Conservation (phyloP, 1,140 invertebrate species). For the Caerostris extrusa region DNA sequence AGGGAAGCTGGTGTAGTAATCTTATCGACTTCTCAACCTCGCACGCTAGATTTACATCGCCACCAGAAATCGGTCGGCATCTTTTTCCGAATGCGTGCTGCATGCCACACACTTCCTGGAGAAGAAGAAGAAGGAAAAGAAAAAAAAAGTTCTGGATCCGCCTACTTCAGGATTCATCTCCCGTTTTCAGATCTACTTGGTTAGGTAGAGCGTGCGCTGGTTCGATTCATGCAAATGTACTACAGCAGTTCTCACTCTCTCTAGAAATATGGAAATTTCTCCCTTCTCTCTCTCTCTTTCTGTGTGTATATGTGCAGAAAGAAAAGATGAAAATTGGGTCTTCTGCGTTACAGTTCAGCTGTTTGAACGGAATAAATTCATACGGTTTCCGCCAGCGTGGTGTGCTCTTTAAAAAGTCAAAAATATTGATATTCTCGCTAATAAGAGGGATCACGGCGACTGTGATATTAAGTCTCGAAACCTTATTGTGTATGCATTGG, state of each 20-base stretch:
- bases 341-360: conserved; percentile 47
- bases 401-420: conserved; percentile 21
- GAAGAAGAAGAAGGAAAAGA: not conserved
- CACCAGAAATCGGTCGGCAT: not conserved
- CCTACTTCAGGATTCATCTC: conserved; percentile 29
- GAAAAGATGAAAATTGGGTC: conserved; percentile 8
- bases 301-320: not conserved
- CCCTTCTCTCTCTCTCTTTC: not conserved
- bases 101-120: not conserved
- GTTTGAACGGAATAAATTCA: conserved; percentile 42
- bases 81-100: conserved; percentile 24
- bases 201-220: not conserved
- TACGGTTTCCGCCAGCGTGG: conserved; percentile 12
- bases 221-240: conserved; percentile 48
- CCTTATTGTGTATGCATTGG: conserved; percentile 34
- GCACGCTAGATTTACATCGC: conserved; percentile 23
- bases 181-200: not conserved
- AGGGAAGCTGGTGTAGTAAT: not conserved
- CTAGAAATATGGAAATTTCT: conserved; percentile 20
- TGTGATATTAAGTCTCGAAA: not conserved
- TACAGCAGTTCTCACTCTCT: not conserved
- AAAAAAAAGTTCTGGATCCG: not conserved
- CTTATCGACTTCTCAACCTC: conserved; percentile 17
- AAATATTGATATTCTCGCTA: conserved; percentile 22
- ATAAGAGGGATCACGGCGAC: conserved; percentile 44